Conservation (phyloP, 2,888 invertebrate genomes). For the Cerastoderma edule region DNA sequence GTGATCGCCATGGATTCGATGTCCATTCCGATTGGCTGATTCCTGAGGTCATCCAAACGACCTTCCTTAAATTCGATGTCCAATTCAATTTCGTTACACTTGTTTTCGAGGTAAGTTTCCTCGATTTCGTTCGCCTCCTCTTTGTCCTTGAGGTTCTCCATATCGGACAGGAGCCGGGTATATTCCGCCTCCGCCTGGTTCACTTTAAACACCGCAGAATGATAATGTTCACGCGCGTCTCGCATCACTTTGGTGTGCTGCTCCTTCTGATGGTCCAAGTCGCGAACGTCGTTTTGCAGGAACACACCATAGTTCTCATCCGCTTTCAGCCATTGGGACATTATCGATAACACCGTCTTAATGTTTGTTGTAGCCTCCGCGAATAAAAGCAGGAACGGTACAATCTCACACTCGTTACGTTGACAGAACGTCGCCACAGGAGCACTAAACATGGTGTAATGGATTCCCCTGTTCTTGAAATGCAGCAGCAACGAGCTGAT, state of each 20-base stretch:
- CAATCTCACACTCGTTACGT: conserved; percentile 68
- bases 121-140: conserved; percentile 67
- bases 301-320: conserved; percentile 77
- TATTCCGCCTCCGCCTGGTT: conserved; percentile 73
- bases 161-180: conserved; percentile 61
- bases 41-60: conserved; percentile 63
- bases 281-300: conserved; percentile 73
- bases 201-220: conserved; percentile 71
- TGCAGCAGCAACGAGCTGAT: conserved; percentile 62
- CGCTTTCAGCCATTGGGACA: conserved; percentile 75
- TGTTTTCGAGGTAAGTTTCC: conserved; percentile 57
- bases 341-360: conserved; percentile 69
- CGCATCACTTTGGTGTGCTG: conserved; percentile 68
- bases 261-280: conserved; percentile 70
- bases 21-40: conserved; percentile 49
- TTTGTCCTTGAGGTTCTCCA: conserved; percentile 67
- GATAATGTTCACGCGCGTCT: conserved; percentile 70
- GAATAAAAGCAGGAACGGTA: conserved; percentile 77
- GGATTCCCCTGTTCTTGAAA: conserved; percentile 68
- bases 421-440: conserved; percentile 70
- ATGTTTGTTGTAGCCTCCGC: conserved; percentile 78
- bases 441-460: conserved; percentile 64
- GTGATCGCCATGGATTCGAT: conserved; percentile 65
- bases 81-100: conserved; percentile 71
- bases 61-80: conserved; percentile 78